Evolutionary conservation across 2,113 vertebrate species (phyloP).

Genomic region (rabbit (Oryctolagus cuniculus)): DNA sequence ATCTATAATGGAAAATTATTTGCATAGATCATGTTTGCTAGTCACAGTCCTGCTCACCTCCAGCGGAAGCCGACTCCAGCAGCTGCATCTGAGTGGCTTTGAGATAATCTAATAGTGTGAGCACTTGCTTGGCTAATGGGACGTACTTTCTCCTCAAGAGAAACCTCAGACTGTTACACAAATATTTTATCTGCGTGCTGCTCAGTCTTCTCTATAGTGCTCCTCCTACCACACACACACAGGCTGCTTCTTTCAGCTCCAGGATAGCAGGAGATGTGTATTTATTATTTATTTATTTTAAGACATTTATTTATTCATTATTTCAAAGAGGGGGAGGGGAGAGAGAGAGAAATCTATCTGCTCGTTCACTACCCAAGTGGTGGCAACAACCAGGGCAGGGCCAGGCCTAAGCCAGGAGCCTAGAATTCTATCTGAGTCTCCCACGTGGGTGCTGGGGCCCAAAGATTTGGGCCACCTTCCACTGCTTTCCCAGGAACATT

Average conservation of each 20-base stretch:
- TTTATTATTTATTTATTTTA: neutral
- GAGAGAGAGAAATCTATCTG: too few relatives aligned
- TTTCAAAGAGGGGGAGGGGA: too few relatives aligned
- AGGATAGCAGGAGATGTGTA: neutral
- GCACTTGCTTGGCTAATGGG: neutral
- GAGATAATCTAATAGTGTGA: neutral
- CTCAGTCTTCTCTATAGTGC: neutral
- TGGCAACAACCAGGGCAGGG: too few relatives aligned
- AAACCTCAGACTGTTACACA: slow-evolving; percentile 11
- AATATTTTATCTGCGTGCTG: slow-evolving; percentile 41
- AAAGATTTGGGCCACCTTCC: too few relatives aligned
- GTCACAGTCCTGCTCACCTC: neutral
- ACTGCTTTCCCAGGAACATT: too few relatives aligned
- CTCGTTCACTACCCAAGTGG: too few relatives aligned
- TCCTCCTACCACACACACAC: neutral
- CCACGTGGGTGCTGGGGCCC: too few relatives aligned
- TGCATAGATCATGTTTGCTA: neutral
- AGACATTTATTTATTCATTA: too few relatives aligned
- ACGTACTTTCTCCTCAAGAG: slow-evolving; percentile 13
- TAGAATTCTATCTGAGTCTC: too few relatives aligned
- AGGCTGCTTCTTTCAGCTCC: neutral
- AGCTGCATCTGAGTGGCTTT: neutral
- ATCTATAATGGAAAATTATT: slow-evolving; percentile 48
- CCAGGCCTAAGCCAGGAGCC: too few relatives aligned
- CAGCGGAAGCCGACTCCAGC: neutral